Percentiles rank a stretch among this genome's conserved stretches.
phyloP scores from a whole-genome alignment of 2,888 invertebrate species.

The Conomelus anceps region DNA sequence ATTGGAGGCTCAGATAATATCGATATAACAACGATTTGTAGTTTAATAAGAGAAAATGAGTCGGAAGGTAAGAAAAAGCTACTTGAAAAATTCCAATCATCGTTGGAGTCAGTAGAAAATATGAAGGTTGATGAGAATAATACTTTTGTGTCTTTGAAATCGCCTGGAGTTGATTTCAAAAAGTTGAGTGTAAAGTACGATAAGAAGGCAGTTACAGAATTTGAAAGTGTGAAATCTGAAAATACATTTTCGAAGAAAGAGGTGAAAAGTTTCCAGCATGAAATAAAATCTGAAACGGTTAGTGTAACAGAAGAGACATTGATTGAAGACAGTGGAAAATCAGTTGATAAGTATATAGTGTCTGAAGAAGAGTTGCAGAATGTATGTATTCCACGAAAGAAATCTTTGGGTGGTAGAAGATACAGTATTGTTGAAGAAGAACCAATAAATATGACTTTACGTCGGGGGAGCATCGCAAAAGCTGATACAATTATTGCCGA shows the following conservation, averaged over 20 bases:
- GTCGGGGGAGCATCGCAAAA: not conserved
- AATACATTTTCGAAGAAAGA: not conserved
- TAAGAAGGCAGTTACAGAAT: not conserved
- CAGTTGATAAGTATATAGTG: not conserved
- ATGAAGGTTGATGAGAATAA: not conserved
- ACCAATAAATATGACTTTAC: not conserved
- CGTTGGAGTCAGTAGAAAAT: not conserved
- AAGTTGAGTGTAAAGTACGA: not conserved
- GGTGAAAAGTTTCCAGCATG: not conserved
- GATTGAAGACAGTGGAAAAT: not conserved
- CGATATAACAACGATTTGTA: not conserved
- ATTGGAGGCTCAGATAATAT: not conserved
- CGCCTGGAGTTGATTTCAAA: not conserved
- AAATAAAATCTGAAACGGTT: not conserved
- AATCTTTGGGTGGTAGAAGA: not conserved
- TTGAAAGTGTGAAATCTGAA: not conserved
- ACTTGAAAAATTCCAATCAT: not conserved
- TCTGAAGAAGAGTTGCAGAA: not conserved
- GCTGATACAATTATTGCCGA: not conserved
- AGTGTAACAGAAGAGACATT: not conserved
- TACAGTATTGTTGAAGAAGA: constrained; percentile 3
- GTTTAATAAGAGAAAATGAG: not conserved
- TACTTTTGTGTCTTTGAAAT: not conserved
- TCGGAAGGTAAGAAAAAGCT: not conserved
- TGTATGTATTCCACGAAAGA: not conserved